phyloP scores from a whole-genome alignment of 2,113 vertebrate genomes.

The Microcebus tavaratra region DNA sequence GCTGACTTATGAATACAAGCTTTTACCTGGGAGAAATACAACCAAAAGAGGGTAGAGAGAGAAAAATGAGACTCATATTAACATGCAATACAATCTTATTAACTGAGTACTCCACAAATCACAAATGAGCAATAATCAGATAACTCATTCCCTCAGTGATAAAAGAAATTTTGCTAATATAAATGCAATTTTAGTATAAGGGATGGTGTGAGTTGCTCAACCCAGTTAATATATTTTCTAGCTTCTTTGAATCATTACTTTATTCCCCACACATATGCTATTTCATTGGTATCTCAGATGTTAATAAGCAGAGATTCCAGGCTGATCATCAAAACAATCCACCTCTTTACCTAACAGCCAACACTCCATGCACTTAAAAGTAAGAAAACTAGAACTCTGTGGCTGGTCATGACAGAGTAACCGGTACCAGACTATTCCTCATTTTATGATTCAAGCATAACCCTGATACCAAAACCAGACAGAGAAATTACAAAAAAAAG shows the following conservation, averaged over 20 bases:
- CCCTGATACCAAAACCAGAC: neutral
- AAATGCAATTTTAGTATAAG: constrained; percentile 39
- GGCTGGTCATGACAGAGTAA: neutral
- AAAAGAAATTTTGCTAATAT: constrained; percentile 16
- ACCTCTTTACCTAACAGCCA: neutral
- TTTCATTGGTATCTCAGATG: neutral
- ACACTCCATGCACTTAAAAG: neutral
- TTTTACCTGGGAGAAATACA: constrained; percentile 39
- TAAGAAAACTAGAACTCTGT: neutral
- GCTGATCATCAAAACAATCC: neutral
- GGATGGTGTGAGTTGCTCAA: neutral
- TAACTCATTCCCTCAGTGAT: constrained; percentile 16
- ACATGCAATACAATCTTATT: neutral
- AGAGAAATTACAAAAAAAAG: neutral
- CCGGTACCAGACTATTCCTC: neutral
- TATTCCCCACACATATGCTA: neutral
- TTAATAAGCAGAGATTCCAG: neutral
- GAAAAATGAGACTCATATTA: neutral
- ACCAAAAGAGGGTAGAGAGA: neutral
- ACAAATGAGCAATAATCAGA: constrained; percentile 18
- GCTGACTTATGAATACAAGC: neutral
- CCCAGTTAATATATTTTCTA: neutral
- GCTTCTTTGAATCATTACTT: neutral
- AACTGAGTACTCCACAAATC: constrained; percentile 32
- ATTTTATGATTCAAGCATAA: neutral